phyloP scores from a whole-genome alignment of 2,113 vertebrate genomes.

The Gymnorhina tibicen region DNA sequence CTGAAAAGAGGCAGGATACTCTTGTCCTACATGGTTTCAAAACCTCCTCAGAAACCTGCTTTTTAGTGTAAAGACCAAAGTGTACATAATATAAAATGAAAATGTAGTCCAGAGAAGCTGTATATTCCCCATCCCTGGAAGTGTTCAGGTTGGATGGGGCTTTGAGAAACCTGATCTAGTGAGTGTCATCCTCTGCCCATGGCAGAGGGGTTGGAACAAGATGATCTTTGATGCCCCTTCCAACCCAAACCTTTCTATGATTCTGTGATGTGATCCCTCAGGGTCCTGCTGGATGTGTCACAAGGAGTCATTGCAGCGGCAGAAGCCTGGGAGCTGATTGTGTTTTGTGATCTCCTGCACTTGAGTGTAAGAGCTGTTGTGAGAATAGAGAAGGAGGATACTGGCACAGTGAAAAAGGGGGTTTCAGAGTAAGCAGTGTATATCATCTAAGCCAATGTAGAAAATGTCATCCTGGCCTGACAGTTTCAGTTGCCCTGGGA shows the following conservation, averaged over 20 bases:
- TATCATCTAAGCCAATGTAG: not conserved
- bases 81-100: not conserved
- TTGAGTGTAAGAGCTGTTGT: not conserved
- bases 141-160: not conserved
- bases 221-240: not conserved
- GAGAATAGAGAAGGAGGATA: not conserved
- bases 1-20: not conserved
- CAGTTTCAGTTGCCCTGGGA: not conserved
- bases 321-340: not conserved
- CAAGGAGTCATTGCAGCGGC: not conserved
- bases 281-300: not conserved
- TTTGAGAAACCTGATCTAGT: not conserved
- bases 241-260: not conserved
- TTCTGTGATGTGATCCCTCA: not conserved
- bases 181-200: not conserved
- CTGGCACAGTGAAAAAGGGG: not conserved
- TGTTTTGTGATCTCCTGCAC: not conserved
- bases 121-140: not conserved
- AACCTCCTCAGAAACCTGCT: not conserved
- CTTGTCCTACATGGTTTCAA: not conserved
- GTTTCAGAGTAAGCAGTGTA: not conserved
- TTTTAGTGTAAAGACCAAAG: not conserved
- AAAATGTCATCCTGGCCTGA: not conserved
- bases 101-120: not conserved
- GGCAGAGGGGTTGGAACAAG: not conserved